These are phyloP conservation scores for Drosophila barbarae DNA, from an alignment of 2,888 invertebrate species.

Conservation along the genomic window DNA sequence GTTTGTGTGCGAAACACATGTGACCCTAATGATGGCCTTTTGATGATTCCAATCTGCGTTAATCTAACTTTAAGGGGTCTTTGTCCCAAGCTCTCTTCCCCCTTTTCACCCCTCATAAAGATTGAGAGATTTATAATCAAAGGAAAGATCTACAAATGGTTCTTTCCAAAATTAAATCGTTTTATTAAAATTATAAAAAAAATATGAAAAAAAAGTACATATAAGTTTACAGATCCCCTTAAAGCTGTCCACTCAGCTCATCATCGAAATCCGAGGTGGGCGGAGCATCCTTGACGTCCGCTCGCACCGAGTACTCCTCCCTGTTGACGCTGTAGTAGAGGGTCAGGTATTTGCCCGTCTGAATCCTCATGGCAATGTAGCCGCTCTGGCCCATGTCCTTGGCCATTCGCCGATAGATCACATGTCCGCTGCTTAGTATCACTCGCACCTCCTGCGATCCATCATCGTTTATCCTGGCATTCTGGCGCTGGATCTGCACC, in stretches of 20 bases:
- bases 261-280: slow-evolving; percentile 57
- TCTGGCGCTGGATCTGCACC: slow-evolving; percentile 63
- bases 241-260: slow-evolving; percentile 29
- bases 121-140: not conserved
- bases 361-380: slow-evolving; percentile 57
- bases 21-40: slow-evolving; percentile 11
- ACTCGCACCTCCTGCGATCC: slow-evolving; percentile 65
- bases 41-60: not conserved
- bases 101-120: not conserved
- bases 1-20: slow-evolving; percentile 6
- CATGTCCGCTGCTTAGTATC: slow-evolving; percentile 63
- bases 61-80: slow-evolving; percentile 2
- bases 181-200: not conserved
- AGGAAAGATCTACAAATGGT: not conserved
- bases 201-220: not conserved
- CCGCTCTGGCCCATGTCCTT: slow-evolving; percentile 56
- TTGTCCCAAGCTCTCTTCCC: not conserved
- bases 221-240: not conserved
- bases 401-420: slow-evolving; percentile 59
- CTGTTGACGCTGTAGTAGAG: slow-evolving; percentile 65
- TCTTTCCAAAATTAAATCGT: not conserved
- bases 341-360: slow-evolving; percentile 58
- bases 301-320: slow-evolving; percentile 71
- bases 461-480: slow-evolving; percentile 54
- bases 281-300: slow-evolving; percentile 59